Percentiles rank a stretch among this genome's conserved stretches.
Evolutionary conservation across 2,888 invertebrate species (phyloP).

Genomic region (Palloptera scutellata): DNA sequence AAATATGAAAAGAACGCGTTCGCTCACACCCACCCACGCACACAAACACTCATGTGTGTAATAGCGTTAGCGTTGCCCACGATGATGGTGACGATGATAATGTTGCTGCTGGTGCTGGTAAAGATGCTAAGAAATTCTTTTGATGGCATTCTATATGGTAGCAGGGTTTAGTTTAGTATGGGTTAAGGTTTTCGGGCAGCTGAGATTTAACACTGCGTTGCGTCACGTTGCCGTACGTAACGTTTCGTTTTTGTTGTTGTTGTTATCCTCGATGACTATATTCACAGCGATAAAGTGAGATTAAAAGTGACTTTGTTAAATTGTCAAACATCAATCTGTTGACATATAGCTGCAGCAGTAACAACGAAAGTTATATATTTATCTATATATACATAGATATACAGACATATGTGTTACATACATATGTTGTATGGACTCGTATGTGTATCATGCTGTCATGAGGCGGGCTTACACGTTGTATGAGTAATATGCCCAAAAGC

Average conservation of each 20-base stretch:
- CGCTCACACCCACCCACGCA: slow-evolving; percentile 6
- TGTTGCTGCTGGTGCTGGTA: slow-evolving; percentile 9
- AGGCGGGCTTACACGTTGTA: no score
- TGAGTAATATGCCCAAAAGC: no score
- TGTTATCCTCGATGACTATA: slow-evolving; percentile 12
- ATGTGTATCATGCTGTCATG: no score
- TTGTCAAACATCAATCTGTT: slow-evolving; percentile 46
- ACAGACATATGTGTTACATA: no score
- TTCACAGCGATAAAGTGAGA: slow-evolving; percentile 42
- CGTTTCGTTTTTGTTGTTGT: not conserved
- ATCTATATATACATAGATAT: no score
- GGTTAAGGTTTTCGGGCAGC: no score
- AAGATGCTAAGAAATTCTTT: slow-evolving; percentile 8
- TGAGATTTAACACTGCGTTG: not conserved
- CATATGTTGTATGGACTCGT: no score
- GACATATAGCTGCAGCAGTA: slow-evolving; percentile 24
- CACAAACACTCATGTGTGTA: slow-evolving; percentile 10
- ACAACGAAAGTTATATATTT: not conserved
- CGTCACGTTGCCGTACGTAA: slow-evolving; percentile 19
- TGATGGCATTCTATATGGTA: slow-evolving; percentile 19
- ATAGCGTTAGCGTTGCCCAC: not conserved
- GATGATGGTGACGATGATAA: slow-evolving; percentile 8
- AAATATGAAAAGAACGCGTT: not conserved
- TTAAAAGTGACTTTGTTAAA: slow-evolving; percentile 49
- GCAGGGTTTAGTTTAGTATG: not conserved